These are phyloP conservation scores for Alexandromys fortis DNA, from an alignment of 2,113 vertebrate genomes.

Conservation along the genomic window DNA sequence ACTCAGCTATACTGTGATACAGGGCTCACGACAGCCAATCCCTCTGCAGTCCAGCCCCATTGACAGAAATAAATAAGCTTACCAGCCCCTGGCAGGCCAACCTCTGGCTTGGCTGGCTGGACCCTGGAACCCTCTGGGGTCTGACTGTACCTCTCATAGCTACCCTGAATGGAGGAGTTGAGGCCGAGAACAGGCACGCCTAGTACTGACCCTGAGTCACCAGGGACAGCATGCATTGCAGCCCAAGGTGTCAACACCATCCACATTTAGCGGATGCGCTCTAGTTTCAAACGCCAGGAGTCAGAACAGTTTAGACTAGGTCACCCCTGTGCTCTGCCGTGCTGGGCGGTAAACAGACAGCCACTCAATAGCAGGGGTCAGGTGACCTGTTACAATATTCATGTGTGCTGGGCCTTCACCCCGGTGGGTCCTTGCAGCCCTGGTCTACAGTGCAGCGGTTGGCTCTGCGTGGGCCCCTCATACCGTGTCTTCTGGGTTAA, in stretches of 20 bases:
- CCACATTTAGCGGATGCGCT: background rate
- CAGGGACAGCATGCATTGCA: fast-evolving
- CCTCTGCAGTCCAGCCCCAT: fast-evolving
- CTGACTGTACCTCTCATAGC: background rate
- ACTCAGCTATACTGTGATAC: background rate
- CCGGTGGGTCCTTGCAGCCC: background rate
- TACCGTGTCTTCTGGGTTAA: background rate
- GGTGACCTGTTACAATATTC: background rate
- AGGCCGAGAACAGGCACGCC: fast-evolving
- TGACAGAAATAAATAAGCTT: background rate
- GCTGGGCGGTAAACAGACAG: background rate
- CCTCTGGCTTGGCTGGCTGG: background rate
- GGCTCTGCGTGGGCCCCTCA: too few relatives aligned
- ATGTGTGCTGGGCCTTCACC: background rate
- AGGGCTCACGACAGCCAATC: background rate
- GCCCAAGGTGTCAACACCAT: fast-evolving
- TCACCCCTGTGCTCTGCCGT: background rate
- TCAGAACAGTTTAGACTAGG: background rate
- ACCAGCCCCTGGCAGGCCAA: background rate
- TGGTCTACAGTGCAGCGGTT: fast-evolving
- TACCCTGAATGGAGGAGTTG: fast-evolving
- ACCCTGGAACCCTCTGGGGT: background rate
- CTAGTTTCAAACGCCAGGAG: background rate
- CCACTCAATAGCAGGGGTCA: background rate
- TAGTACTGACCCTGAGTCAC: fast-evolving